Conservation (phyloP, 2,113 vertebrate species). For the Riparia riparia region DNA sequence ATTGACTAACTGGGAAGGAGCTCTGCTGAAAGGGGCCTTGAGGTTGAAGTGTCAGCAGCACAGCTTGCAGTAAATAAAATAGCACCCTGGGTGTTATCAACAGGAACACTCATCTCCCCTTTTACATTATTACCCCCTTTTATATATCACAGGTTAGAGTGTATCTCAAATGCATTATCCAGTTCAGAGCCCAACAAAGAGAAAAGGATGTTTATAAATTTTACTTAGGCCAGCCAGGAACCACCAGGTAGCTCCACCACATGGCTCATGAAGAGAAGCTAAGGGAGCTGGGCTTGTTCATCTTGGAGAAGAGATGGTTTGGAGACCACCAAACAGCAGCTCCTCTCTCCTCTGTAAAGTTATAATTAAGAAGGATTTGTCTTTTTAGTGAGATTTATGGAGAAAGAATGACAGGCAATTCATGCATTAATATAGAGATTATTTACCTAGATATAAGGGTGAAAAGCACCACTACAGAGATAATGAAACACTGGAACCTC, state of each 20-base stretch:
- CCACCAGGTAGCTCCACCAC: not conserved
- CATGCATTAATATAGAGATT: not conserved
- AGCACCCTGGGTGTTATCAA: not conserved
- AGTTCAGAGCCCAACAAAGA: not conserved
- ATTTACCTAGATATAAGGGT: not conserved
- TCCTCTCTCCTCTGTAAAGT: not conserved
- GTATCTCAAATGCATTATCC: not conserved
- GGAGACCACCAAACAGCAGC: not conserved
- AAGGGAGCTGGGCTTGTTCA: not conserved
- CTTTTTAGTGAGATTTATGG: not conserved
- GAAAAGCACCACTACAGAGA: not conserved
- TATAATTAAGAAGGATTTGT: not conserved
- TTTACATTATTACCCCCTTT: not conserved
- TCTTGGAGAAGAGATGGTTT: fast-evolving
- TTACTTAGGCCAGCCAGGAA: not conserved
- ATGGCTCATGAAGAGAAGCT: not conserved
- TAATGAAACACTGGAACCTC: not conserved
- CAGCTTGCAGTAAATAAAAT: not conserved
- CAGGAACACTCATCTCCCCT: not conserved
- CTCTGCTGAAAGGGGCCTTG: not conserved
- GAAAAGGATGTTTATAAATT: not conserved
- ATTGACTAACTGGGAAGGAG: not conserved
- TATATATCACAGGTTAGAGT: not conserved
- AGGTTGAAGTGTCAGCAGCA: not conserved
- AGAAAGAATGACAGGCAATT: not conserved